phyloP scores from a whole-genome alignment of 2,888 invertebrate species.

The Dasysyrphus tricinctus region DNA sequence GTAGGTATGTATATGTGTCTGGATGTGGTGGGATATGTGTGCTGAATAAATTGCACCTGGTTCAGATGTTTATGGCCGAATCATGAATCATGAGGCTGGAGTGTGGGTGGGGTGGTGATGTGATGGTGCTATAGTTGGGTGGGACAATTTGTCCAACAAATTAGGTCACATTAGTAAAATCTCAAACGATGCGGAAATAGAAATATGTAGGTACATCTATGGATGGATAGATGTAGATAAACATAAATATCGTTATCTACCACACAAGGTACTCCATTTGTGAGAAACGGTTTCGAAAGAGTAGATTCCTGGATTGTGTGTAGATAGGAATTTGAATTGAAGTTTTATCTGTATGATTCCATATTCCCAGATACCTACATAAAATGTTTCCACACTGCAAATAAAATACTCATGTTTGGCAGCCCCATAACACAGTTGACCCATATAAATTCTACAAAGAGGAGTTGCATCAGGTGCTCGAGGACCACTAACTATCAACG shows the following conservation, averaged over 20 bases:
- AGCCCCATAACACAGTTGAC: background rate
- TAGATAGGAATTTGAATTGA: background rate
- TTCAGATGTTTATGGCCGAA: constrained; percentile 54
- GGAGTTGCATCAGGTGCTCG: background rate
- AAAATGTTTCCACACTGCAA: background rate
- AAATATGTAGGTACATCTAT: background rate
- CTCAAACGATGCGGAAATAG: constrained; percentile 33
- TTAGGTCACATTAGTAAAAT: constrained; percentile 37
- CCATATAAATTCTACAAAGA: constrained; percentile 8
- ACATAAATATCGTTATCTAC: no score
- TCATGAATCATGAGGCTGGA: constrained; percentile 39
- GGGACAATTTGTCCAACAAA: constrained; percentile 51
- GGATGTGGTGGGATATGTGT: constrained; percentile 10
- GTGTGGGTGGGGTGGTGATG: background rate
- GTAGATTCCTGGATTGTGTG: background rate
- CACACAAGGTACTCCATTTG: background rate
- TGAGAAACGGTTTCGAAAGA: background rate
- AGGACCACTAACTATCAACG: background rate
- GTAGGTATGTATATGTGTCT: background rate
- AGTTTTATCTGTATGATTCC: constrained; percentile 24
- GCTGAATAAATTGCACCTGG: constrained; percentile 63
- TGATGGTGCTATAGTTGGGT: background rate
- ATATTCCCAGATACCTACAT: background rate
- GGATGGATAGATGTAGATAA: no score
- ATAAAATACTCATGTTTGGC: constrained; percentile 26